Conservation (phyloP, 2,113 vertebrate genomes). For the Hippocampus zosterae region DNA sequence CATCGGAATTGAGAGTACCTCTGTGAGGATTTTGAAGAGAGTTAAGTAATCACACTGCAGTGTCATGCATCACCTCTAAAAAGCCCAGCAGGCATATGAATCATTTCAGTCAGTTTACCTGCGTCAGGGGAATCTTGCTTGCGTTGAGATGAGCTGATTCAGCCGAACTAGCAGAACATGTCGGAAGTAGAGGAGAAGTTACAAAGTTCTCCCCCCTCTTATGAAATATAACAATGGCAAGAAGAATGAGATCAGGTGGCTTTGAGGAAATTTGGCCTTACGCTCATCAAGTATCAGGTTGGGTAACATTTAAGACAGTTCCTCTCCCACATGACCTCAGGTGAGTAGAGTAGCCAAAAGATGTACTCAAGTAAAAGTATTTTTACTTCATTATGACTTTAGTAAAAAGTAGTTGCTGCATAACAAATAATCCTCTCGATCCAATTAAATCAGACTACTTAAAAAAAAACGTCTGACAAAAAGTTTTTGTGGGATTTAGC, state of each 20-base stretch:
- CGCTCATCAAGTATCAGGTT: neutral
- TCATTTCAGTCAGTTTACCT: constrained; percentile 1
- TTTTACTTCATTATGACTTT: neutral
- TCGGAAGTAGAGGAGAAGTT: neutral
- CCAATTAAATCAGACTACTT: no score
- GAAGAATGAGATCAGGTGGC: neutral
- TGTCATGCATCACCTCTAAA: neutral
- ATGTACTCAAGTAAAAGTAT: neutral
- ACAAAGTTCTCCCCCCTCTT: neutral
- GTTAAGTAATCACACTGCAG: neutral
- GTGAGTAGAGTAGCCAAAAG: neutral
- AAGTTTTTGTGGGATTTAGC: no score
- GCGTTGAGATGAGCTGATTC: neutral
- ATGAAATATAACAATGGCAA: neutral
- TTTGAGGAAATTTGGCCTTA: neutral
- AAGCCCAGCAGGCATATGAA: constrained; percentile 21
- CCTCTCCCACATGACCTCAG: neutral
- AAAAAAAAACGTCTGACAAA: no score
- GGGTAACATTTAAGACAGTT: neutral
- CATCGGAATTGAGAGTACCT: no score
- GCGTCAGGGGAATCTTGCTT: constrained; percentile 20
- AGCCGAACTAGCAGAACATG: neutral
- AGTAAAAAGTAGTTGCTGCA: neutral
- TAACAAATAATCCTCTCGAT: no score
- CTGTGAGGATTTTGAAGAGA: neutral